Conservation (phyloP, 2,797 vertebrate species). For the Tiaroga cobitis region DNA sequence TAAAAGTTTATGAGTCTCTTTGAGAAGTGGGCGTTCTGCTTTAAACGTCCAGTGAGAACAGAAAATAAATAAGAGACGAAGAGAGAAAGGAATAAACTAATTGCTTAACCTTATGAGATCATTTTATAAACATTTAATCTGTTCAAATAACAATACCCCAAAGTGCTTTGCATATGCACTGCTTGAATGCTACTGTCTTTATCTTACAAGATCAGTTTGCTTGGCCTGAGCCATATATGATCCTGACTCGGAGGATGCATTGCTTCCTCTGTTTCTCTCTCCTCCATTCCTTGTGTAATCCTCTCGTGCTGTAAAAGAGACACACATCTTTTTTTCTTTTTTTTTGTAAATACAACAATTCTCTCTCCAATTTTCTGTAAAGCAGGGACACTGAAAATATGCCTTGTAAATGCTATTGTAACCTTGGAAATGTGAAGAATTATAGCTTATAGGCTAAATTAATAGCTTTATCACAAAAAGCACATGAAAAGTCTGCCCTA, state of each 20-base stretch:
- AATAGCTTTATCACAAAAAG: neutral
- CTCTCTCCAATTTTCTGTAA: conserved; percentile 29
- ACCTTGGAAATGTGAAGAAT: conserved; percentile 19
- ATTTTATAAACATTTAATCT: conserved; percentile 71
- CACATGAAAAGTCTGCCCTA: neutral
- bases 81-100: conserved; percentile 54
- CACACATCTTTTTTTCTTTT: neutral
- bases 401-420: conserved; percentile 16
- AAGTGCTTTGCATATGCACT: conserved; percentile 37
- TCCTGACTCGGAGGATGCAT: conserved; percentile 23
- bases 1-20: conserved; percentile 57
- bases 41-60: conserved; percentile 47
- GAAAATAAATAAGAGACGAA: conserved; percentile 42
- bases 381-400: conserved; percentile 10
- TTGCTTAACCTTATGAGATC: conserved; percentile 62
- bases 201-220: conserved; percentile 54
- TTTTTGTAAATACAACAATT: conserved; percentile 24
- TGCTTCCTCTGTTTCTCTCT: conserved; percentile 1
- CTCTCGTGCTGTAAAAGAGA: conserved; percentile 8
- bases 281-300: neutral
- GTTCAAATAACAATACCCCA: conserved; percentile 54
- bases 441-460: neutral
- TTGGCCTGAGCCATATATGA: conserved; percentile 43
- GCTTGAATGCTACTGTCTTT: conserved; percentile 42
- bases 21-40: conserved; percentile 35